Conservation (phyloP, 1,140 invertebrate genomes). For the Archegozetes longisetosus region DNA sequence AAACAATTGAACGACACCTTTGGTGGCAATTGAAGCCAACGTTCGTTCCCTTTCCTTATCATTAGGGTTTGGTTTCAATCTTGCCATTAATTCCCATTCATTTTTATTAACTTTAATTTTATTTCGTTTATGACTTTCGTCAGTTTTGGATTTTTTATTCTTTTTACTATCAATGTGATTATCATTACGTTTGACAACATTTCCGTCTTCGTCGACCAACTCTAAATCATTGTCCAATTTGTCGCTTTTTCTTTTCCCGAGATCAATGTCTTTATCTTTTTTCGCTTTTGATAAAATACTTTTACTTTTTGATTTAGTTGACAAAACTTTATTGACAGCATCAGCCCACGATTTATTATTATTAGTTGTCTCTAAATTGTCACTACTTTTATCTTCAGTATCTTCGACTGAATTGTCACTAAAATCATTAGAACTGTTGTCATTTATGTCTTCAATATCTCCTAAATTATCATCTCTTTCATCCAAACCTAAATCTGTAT, state of each 20-base stretch:
- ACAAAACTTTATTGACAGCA: neutral
- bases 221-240: slow-evolving; percentile 25
- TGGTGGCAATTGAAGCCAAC: slow-evolving; percentile 62
- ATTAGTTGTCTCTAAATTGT: neutral
- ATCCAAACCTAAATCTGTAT: neutral
- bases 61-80: slow-evolving; percentile 55
- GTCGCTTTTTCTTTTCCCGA: slow-evolving; percentile 31
- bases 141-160: slow-evolving; percentile 28
- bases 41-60: slow-evolving; percentile 49
- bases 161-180: slow-evolving; percentile 26
- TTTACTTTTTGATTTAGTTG: slow-evolving; percentile 37
- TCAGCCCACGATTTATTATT: neutral
- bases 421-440: neutral
- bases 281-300: slow-evolving; percentile 42
- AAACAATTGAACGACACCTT: slow-evolving; percentile 77
- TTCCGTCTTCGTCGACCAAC: slow-evolving; percentile 35
- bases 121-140: slow-evolving; percentile 14
- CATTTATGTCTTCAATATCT: neutral
- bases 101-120: slow-evolving; percentile 29
- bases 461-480: neutral
- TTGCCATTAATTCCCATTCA: slow-evolving; percentile 43
- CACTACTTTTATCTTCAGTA: neutral
- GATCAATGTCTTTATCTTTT: slow-evolving; percentile 30
- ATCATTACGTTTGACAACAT: slow-evolving; percentile 21
- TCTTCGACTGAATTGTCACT: neutral